phyloP scores from a whole-genome alignment of 2,888 invertebrate species.

The Campaea margaritaria region DNA sequence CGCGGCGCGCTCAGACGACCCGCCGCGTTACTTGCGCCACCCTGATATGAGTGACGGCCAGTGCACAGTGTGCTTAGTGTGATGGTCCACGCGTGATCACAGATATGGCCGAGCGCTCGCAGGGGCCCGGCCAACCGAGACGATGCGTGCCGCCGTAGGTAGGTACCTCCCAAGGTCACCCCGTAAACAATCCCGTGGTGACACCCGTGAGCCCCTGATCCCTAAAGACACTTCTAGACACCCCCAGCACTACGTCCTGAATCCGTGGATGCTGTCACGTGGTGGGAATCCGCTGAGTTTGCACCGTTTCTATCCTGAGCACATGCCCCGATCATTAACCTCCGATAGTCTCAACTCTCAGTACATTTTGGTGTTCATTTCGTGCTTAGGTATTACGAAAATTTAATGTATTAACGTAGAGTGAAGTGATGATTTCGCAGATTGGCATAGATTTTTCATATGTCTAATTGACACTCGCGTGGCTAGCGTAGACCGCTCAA shows the following conservation, averaged over 20 bases:
- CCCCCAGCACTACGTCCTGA: no score
- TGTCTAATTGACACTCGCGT: no score
- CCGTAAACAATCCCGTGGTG: constrained; percentile 34
- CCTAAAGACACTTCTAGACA: no score
- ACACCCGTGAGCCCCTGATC: constrained; percentile 6
- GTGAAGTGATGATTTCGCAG: no score
- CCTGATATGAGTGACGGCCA: constrained; percentile 66
- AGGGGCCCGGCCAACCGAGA: constrained; percentile 73
- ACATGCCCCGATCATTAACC: constrained; percentile 14
- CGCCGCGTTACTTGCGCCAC: constrained; percentile 37
- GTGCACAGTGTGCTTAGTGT: constrained; percentile 62
- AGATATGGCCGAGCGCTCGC: constrained; percentile 76
- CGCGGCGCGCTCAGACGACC: constrained; percentile 61
- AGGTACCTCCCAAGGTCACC: constrained; percentile 71
- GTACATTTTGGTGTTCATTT: constrained; percentile 7
- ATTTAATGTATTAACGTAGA: neutral
- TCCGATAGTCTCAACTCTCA: constrained; percentile 4
- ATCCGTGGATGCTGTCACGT: neutral
- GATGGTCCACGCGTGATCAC: constrained; percentile 69
- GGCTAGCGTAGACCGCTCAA: no score
- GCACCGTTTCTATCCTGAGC: constrained; percentile 3
- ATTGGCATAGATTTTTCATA: no score
- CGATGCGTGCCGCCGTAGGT: constrained; percentile 79
- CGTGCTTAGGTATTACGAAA: constrained; percentile 6
- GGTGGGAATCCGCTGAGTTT: no score